Evolutionary conservation across 2,888 invertebrate species (phyloP).

Genomic region (Cheilosia vernalis): DNA sequence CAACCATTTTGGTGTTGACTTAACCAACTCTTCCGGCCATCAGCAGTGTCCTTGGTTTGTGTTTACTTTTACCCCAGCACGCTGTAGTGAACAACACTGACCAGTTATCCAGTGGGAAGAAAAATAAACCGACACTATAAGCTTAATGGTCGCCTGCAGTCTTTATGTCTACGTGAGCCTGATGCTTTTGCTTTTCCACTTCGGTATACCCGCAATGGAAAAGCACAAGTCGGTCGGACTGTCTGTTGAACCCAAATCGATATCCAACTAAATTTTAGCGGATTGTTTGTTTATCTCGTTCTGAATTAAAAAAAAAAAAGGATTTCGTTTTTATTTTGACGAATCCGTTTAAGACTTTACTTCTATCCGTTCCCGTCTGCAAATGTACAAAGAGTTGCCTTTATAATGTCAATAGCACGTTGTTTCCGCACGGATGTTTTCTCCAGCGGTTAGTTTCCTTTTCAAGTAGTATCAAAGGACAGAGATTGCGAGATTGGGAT

Average conservation of each 20-base stretch:
- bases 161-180: slow-evolving; percentile 31
- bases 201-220: background rate
- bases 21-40: slow-evolving; percentile 29
- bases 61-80: slow-evolving; percentile 50
- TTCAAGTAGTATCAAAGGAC: background rate
- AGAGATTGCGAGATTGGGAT: background rate
- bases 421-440: slow-evolving; percentile 22
- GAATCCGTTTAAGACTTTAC: slow-evolving; percentile 45
- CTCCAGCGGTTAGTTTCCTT: slow-evolving; percentile 3
- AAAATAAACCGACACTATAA: slow-evolving; percentile 53
- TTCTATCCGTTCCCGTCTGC: slow-evolving; percentile 15
- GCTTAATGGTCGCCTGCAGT: slow-evolving; percentile 58
- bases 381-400: slow-evolving; percentile 48
- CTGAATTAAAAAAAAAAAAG: slow-evolving; percentile 33
- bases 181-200: slow-evolving; percentile 49
- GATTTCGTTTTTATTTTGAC: background rate
- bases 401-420: slow-evolving; percentile 56
- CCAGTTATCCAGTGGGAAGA: slow-evolving; percentile 42
- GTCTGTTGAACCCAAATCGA: slow-evolving; percentile 51
- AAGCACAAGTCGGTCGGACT: background rate
- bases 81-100: slow-evolving; percentile 11
- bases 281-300: slow-evolving; percentile 49
- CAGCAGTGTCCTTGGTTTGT: slow-evolving; percentile 35
- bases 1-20: slow-evolving; percentile 62
- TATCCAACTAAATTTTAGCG: slow-evolving; percentile 40